These are phyloP conservation scores for Phytoseiulus persimilis DNA, from an alignment of 2,888 invertebrate species.

Conservation along the genomic window DNA sequence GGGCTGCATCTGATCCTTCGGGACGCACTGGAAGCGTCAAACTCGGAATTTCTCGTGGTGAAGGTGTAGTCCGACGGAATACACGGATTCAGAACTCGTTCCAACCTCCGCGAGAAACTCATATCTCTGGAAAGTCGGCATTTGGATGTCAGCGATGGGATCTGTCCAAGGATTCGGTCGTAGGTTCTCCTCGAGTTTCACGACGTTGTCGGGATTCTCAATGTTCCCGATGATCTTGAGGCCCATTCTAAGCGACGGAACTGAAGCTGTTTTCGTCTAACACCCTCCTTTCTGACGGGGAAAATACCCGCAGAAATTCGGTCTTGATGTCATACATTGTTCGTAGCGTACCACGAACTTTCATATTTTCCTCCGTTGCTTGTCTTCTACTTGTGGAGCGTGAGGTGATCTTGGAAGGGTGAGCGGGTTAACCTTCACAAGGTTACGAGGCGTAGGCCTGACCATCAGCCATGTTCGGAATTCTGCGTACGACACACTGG, in stretches of 20 bases:
- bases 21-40: no score
- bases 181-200: no score
- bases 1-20: neutral
- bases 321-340: neutral
- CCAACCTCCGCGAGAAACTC: no score
- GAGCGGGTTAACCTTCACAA: neutral
- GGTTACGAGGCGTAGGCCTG: neutral
- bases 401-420: neutral
- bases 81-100: no score
- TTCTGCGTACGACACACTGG: neutral
- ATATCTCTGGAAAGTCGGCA: no score
- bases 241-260: no score
- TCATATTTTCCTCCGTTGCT: neutral
- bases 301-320: neutral
- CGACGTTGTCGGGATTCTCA: no score
- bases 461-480: neutral
- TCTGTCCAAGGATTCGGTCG: no score
- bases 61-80: no score
- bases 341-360: neutral
- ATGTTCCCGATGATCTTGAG: no score
- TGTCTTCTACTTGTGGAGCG: neutral
- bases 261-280: neutral
- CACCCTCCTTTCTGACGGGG: neutral
- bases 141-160: no score
- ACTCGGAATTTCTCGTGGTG: no score